phyloP scores from a whole-genome alignment of 1,140 invertebrate genomes.

The Latrodectus geometricus region DNA sequence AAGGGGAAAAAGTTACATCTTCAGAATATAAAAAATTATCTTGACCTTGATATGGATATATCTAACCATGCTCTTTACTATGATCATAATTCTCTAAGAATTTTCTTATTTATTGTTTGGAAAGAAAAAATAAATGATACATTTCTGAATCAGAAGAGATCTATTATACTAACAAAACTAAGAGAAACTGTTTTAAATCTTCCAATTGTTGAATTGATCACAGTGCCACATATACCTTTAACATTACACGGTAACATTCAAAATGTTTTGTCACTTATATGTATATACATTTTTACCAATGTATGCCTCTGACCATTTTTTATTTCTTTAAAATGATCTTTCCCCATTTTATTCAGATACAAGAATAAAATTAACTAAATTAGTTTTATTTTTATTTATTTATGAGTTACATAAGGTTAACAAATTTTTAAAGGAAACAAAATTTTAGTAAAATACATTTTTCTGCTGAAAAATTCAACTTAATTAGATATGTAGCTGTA shows the following conservation, averaged over 20 bases:
- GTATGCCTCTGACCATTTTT: too few species aligned
- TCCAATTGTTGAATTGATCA: slow-evolving; percentile 71
- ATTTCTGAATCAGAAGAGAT: background rate
- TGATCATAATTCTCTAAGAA: slow-evolving; percentile 2
- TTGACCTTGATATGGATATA: slow-evolving; percentile 62
- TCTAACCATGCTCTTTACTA: slow-evolving; percentile 20
- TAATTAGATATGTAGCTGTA: too few species aligned
- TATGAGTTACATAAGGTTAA: too few species aligned
- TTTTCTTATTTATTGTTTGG: slow-evolving; percentile 19
- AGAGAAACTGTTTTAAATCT: slow-evolving; percentile 7
- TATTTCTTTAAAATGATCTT: too few species aligned
- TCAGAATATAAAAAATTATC: slow-evolving; percentile 73
- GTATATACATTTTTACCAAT: too few species aligned
- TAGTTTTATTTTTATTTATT: too few species aligned
- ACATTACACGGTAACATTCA: slow-evolving; percentile 74
- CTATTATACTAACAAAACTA: background rate
- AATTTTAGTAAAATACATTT: too few species aligned
- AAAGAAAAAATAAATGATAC: background rate
- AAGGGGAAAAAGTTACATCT: slow-evolving; percentile 79
- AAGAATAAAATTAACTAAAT: too few species aligned
- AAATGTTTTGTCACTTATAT: too few species aligned
- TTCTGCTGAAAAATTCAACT: too few species aligned
- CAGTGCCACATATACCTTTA: slow-evolving; percentile 72
- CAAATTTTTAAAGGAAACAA: too few species aligned
- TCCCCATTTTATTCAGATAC: too few species aligned